phyloP scores from a whole-genome alignment of 2,888 invertebrate genomes.

The Priocnemis perturbator region DNA sequence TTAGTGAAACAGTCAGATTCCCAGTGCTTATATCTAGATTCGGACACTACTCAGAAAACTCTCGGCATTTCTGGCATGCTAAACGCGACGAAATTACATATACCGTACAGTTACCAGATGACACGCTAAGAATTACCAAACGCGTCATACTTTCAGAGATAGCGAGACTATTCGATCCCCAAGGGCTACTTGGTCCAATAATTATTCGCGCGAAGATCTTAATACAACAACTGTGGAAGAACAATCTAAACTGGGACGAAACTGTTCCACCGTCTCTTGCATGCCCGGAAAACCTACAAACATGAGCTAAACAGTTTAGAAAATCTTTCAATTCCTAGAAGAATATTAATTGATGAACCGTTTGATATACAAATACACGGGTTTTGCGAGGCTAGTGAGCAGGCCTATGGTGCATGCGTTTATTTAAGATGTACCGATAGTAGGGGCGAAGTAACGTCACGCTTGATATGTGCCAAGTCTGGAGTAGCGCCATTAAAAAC shows the following conservation, averaged over 20 bases:
- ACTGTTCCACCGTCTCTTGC: neutral
- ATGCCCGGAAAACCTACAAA: no score
- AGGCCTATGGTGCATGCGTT: neutral
- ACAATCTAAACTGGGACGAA: neutral
- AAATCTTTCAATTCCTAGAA: neutral
- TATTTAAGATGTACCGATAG: neutral
- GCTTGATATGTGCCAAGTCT: no score
- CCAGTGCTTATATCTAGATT: no score
- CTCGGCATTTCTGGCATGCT: no score
- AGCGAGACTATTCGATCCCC: neutral
- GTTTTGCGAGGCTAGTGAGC: no score
- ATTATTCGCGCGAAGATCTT: neutral
- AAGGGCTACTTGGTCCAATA: slow-evolving; percentile 1
- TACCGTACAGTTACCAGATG: no score
- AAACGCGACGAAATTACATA: no score
- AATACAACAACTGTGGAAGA: neutral
- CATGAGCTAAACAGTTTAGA: no score
- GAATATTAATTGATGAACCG: neutral
- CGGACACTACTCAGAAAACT: no score
- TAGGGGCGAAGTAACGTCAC: no score
- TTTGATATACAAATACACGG: neutral
- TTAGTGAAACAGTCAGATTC: neutral
- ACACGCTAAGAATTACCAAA: no score
- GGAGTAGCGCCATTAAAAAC: neutral
- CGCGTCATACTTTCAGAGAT: no score